Base-by-base conservation (phyloP, 2,888 invertebrate genomes). In the Idaea aversata region DNA sequence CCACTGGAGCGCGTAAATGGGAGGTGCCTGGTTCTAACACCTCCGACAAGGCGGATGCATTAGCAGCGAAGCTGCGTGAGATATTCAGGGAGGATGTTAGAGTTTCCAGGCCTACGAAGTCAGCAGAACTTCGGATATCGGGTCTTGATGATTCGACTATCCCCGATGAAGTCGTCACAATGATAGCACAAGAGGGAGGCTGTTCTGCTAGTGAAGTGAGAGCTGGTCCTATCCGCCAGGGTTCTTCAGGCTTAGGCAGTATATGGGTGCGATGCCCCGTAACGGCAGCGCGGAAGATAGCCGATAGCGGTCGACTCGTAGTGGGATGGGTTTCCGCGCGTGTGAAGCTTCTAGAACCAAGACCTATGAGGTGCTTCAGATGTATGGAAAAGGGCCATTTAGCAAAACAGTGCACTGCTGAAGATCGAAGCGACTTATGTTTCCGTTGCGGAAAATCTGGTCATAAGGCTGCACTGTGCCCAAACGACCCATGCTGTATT, bases 81-180 rank as follows among this genome's bases (percentile, higher is more conserved):
- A n/a, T 57, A 1, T 57, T 69, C 5, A 58, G 13, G 4, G 64
- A 60, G 0, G 59, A 63, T 0, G 67, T 65, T 0, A 36, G 38
- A 5, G 63, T 72, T 0, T 57, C 69, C 15, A 65, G 71, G 35
- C 71, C 72, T 7, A 47, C 25, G 16, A 63, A 63, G 16, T 59
- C 36, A 3, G 36, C 7, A 3, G 59, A 59, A 2, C n/a, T 63
- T 5, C 63, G 63, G 6, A 16, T 75, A 0, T 64, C 67, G 0
- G 74, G 70, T 0, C 60, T 75, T 16, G 74, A 73, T 15, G 72
- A 73, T 61, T 70, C 76, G 0, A 63, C 66, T 0, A 63, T 64
- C 0, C 15, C n/a, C 0, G 65, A 64, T 0, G 71, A 70, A 7
- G 64, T 74, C 0, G 61, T 38, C 0, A 57, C 15, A 3, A 72